Evolutionary conservation across 2,888 invertebrate species (phyloP).

Genomic region (Diplazon laetatorius): DNA sequence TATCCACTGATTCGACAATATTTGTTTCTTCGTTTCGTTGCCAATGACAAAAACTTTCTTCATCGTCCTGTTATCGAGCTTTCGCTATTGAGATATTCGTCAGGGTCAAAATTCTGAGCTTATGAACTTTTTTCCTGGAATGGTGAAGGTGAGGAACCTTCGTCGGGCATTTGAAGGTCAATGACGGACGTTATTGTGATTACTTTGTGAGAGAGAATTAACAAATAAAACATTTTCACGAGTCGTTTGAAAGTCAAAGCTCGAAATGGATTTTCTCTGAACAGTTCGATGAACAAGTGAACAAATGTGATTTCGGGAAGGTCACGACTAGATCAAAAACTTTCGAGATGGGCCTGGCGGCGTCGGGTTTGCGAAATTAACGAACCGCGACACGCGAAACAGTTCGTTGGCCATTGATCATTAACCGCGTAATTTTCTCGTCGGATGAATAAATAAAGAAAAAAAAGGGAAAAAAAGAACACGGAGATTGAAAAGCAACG

Average conservation of each 20-base stretch:
- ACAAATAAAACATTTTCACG: too few species aligned
- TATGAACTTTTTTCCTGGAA: too few species aligned
- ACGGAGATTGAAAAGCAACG: constrained; percentile 61
- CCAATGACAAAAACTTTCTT: constrained; percentile 14
- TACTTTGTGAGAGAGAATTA: too few species aligned
- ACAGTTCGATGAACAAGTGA: constrained; percentile 33
- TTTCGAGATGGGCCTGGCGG: constrained; percentile 15
- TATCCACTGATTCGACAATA: constrained; percentile 37
- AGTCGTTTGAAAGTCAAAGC: too few species aligned
- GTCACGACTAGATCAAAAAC: too few species aligned
- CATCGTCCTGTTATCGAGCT: constrained; percentile 16
- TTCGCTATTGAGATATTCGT: constrained; percentile 14
- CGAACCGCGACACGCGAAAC: constrained; percentile 46
- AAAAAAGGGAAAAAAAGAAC: constrained; percentile 19
- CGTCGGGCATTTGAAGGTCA: too few species aligned
- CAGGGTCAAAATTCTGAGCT: neutral
- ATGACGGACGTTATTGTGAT: too few species aligned
- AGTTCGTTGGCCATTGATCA: constrained; percentile 55
- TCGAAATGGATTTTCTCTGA: neutral
- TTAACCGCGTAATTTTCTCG: constrained; percentile 74
- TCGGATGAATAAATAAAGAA: constrained; percentile 15
- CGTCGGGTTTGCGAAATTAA: constrained; percentile 33
- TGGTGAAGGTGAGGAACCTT: too few species aligned
- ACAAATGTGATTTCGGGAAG: too few species aligned
- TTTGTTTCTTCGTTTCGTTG: constrained; percentile 32